phyloP scores from a whole-genome alignment of 2,888 invertebrate genomes.

The Minunthozetes semirufus region DNA sequence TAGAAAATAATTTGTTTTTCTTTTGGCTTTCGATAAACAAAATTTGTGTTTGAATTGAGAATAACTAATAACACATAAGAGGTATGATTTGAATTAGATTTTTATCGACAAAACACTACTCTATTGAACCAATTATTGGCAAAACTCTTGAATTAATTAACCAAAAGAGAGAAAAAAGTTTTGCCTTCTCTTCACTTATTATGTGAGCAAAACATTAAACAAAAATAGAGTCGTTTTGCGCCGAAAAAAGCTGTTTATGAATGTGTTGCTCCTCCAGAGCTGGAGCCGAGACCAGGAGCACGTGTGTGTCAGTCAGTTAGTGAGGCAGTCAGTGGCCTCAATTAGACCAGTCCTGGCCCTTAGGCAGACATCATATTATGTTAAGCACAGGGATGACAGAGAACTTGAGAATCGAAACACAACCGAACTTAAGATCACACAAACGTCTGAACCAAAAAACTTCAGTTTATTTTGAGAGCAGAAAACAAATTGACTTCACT shows the following conservation, averaged over 20 bases:
- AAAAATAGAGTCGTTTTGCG: background rate
- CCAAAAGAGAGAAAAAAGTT: too few species aligned
- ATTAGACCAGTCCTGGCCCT: background rate
- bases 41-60: too few species aligned
- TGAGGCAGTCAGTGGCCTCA: background rate
- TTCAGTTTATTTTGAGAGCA: background rate
- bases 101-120: too few species aligned
- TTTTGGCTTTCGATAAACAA: too few species aligned
- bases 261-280: background rate
- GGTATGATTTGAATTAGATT: too few species aligned
- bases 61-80: too few species aligned
- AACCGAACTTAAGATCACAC: background rate
- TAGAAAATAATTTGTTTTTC: too few species aligned
- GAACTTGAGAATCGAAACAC: background rate
- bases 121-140: too few species aligned
- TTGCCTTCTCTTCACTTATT: background rate
- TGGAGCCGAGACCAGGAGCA: background rate
- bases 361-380: background rate
- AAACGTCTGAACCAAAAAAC: background rate
- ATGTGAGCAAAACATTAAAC: background rate
- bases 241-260: background rate
- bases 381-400: background rate
- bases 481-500: too few species aligned
- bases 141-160: background rate
- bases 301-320: background rate